Evolutionary conservation across 2,113 vertebrate species (phyloP), one percentile per base, ranked within the genome.

Genomic region (Australoheros scitulus): DNA sequence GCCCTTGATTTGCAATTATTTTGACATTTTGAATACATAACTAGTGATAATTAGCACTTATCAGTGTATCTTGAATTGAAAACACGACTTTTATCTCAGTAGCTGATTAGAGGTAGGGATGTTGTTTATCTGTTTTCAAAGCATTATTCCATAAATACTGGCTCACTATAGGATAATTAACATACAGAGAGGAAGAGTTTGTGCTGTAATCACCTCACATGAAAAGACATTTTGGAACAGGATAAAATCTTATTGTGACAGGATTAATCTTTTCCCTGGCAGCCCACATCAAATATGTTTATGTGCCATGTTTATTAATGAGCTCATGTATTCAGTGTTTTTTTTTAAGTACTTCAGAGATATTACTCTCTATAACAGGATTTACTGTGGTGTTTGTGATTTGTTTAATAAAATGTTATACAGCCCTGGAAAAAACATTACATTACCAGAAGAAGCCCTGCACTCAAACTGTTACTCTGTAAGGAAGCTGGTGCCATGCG

Each of bases 31-130:
- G 5, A 56, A 79, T 32, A 60, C 76, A 50, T 56, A 41, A 57
- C 55, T 20, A 20, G 20, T 65, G 64, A 81, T 81, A 65, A 85
- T 87, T 79, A 84, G 38, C 57, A 5, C 38, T 77, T 64, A 64
- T 77, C 77, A 2, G 76, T 26, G 55, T 14, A 8, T 83, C 32
- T 56, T 10, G 17, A 38, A 18, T 20, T 55, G 80, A 72, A 55
- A 72, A 72, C 47, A 72, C 11, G 65, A 72, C 65, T 72, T 79
- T 84, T 63, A 82, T 79, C 68, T 17, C 50, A 4, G 0, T 24
- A 57, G 60, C 70, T 82, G 76, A 77, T 82, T 68, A 82, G 60
- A 74, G 38, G 24, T 14, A 79, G 50, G 3, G 11, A 29, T 41
- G 17, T 63, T 86, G 26, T 56, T 41, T 36, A 72, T 76, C 63